Evolutionary conservation across 2,888 invertebrate genomes (phyloP), one percentile per base, ranked within the genome.

Genomic region (Drosophila neotestacea): DNA sequence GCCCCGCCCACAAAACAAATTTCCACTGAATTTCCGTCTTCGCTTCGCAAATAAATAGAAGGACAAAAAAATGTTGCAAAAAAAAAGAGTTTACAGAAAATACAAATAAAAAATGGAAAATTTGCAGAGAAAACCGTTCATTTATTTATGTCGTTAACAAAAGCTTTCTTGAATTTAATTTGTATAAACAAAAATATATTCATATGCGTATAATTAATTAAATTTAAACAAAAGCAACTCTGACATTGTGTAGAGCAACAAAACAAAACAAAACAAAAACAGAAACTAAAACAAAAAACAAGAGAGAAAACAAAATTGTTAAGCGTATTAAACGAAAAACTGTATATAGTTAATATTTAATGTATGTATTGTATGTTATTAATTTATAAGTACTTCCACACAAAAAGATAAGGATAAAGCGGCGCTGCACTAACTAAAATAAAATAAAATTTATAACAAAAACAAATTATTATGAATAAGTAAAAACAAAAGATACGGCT

Each of bases 161-260:
- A 88, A 89, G 90, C 88, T 89, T 83, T 86, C 74, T 80, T 83
- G 66, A 76, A 89, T 88, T 88, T 88, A 75, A 86, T 86, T 86
- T 90, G 77, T 81, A 73, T 65, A 73, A 75, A 66, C 48, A 48
- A 82, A 73, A 50, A 47, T 52, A 55, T 64, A 78, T 64, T 64
- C 55, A 65, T 68, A 68, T 62, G 62, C 77, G 63, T 77, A 62
- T 11, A 64, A 55, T 62, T 68, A 67, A 76, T 63, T 67, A 70
- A 65, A 69, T 63, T 68, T 60, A 68, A 48, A 60, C 34, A 16
- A 47, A 38, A 28, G 41, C 46, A 27, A 38, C 51, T 47, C 52
- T 42, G 42, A 44, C 51, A 48, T 41, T 63, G 47, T 54, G 42
- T 42, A 63, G 62, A 48, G 48, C 48, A 60, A 70, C 39, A 61